Base-by-base conservation (phyloP, 2,888 invertebrate genomes). In the Exocentrus adspersus region DNA sequence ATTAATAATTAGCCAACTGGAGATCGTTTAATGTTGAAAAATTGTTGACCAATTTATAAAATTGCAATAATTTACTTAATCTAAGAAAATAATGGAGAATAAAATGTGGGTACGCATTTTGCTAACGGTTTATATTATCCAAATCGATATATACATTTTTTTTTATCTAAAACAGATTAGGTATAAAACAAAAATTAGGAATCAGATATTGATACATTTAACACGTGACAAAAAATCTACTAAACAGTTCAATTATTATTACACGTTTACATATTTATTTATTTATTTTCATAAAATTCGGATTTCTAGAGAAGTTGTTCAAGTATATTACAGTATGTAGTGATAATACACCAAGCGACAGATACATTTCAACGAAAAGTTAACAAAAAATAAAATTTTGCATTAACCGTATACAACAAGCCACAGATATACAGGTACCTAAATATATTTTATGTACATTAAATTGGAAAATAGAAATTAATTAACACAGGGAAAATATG, bases 371-470 rank as follows among this genome's bases (percentile, higher is more conserved):
- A 69, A 62, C 1, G 70, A 73, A 71, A 52, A 67, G 32, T 64
- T 70, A 72, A 75, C 72, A 67, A 69, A 73, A 73, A 73, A 70
- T 69, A 72, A 73, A 72, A 71, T 70, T 72, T 76, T 75, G 74
- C 73, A 69, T 72, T 68, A 78, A 77, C 76, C 79, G 80, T 81
- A 81, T 81, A 81, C 81, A 81, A 79, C 77, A 82, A 82, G 82
- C 81, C 79, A 82, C 79, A 80, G 78, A 80, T 81, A 79, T 80
- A 82, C 82, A 82, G 80, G 80, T 81, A 81, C 81, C 81, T 82
- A 81, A 80, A 79, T 76, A 72, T 79, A 77, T 71, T 73, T 67
- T 78, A 78, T 79, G 68, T 77, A 78, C 78, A 78, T 69, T 65
- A 71, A 70, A 53, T 68, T 67, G 63, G 65, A 71, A 66, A 62